Evolutionary conservation across 1,140 invertebrate genomes (phyloP), one percentile per base, ranked within the genome.

Genomic region (Calliopsis andreniformis): DNA sequence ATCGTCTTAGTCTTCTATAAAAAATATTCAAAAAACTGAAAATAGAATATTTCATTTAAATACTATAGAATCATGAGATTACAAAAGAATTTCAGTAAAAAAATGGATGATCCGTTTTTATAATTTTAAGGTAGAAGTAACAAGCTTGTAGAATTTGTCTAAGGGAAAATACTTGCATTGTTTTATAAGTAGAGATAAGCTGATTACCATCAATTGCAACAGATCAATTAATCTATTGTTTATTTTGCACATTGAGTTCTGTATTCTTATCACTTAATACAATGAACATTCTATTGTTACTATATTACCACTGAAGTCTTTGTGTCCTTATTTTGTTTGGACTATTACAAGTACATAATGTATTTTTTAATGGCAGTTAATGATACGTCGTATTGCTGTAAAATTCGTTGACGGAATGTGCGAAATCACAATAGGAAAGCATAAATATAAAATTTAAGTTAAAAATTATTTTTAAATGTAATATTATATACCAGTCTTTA

Each of bases 391-490:
- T 73, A 75, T 64, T 64, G 49, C 56, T 45, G 39, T 56, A 75
- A 75, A 67, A 67, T 67, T 75, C 63, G 71, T 75, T 75, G 71
- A 75, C 51, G 51, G 62, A 67, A 67, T 56, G 63, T 32, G 6
- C 42, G 30, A 67, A 66, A 66, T 73, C 51, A 75, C 62, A 67
- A 75, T 64, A 64, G 23, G 28, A 49, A 23, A 71, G 49, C 8
- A 18, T 23, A 67, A 73, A 73, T 25, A 14, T 7, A 56, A 67
- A 42, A 39, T 66, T 5, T 1, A 53, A 16, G 63, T 64, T 30
- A 1, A 39, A 25, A 30, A 67, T 56, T 30, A n/a, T 16, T 55
- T 25, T 35, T 14, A 55, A 55, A 55, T 55, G 20, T 28, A 4
- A 56, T 32, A 56, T 56, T 56, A 62, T 2, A 23, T 53, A 53